Conservation (phyloP, 2,797 vertebrate genomes). For the Knipowitschia caucasica region DNA sequence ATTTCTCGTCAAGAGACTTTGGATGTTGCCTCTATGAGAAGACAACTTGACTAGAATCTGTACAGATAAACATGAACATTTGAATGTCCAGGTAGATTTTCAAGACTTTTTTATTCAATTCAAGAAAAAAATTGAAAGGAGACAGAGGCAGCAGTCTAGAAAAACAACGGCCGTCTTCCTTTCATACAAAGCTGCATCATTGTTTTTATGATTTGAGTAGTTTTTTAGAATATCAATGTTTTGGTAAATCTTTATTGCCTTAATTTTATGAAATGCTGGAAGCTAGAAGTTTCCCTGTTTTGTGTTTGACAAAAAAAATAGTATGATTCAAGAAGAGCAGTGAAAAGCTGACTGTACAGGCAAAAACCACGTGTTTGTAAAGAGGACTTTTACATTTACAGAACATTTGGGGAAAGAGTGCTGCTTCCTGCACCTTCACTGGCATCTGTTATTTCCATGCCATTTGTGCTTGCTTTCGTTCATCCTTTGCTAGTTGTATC, state of each 20-base stretch:
- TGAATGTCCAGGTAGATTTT: conserved; percentile 90
- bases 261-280: conserved; percentile 93
- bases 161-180: conserved; percentile 86
- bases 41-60: conserved; percentile 74
- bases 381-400: conserved; percentile 86
- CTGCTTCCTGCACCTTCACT: conserved; percentile 67
- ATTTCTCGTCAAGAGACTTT: conserved; percentile 63
- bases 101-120: conserved; percentile 74
- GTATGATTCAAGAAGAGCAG: conserved; percentile 65
- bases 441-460: conserved; percentile 78
- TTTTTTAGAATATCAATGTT: conserved; percentile 92
- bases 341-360: conserved; percentile 86
- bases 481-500: conserved; percentile 58
- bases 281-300: conserved; percentile 80
- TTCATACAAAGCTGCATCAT: conserved; percentile 88
- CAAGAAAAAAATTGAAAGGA: conserved; percentile 74
- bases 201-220: conserved; percentile 81
- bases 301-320: conserved; percentile 77
- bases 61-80: conserved; percentile 76
- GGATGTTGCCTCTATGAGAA: conserved; percentile 79
- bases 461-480: conserved; percentile 76
- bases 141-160: conserved; percentile 69
- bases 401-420: conserved; percentile 61
- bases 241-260: conserved; percentile 98
- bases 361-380: conserved; percentile 86